A percentile compares a stretch with the other conserved stretches of the same genome.
Evolutionary conservation across 2,888 invertebrate genomes (phyloP).

Genomic region (Tipula confusa): DNA sequence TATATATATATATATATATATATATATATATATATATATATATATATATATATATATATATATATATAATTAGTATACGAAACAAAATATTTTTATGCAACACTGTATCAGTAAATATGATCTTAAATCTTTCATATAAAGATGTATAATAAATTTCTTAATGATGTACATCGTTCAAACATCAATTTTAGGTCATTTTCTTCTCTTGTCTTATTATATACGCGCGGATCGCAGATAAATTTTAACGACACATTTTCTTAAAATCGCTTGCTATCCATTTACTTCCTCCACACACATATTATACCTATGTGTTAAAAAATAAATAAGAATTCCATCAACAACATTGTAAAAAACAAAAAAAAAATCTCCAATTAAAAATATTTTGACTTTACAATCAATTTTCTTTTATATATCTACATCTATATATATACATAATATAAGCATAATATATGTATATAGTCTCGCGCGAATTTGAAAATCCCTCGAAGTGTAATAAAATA

Average conservation of each 20-base stretch:
- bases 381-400: conserved; percentile 28
- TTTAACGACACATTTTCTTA: background rate
- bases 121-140: background rate
- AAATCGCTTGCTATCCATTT: background rate
- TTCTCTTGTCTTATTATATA: background rate
- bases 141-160: background rate
- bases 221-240: background rate
- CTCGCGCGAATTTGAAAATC: conserved; percentile 29
- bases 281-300: background rate
- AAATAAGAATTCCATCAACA: conserved; percentile 9
- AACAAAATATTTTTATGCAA: background rate
- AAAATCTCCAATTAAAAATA: conserved; percentile 28
- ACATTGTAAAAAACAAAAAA: background rate
- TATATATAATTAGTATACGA: background rate
- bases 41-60: background rate
- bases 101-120: background rate
- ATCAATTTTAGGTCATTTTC: background rate
- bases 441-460: too few relatives aligned
- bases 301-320: background rate
- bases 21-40: background rate
- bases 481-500: conserved; percentile 29
- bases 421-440: background rate
- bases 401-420: background rate
- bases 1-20: too few relatives aligned
- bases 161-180: background rate